Percentiles rank a stretch among this genome's conserved stretches.
These are phyloP conservation scores for Drosophila eugracilis DNA, from an alignment of 1,140 invertebrate species.

Conservation along the genomic window DNA sequence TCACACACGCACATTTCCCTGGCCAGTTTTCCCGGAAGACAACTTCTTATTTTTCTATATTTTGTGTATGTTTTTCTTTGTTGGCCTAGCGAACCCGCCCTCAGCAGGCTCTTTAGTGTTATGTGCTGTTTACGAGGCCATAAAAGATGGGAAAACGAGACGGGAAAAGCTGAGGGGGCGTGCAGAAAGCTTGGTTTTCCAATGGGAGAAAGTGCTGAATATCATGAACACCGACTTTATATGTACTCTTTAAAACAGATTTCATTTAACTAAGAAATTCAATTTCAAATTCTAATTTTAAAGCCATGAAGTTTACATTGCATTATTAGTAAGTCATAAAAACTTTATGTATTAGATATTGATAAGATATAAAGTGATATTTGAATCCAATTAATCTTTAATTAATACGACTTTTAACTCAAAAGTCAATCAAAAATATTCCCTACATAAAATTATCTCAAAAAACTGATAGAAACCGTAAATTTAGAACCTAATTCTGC, in stretches of 20 bases:
- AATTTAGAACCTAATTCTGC: neutral
- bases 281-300: no score
- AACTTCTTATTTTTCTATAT: constrained; percentile 36
- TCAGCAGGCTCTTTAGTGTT: constrained; percentile 52
- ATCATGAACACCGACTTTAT: neutral
- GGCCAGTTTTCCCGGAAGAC: constrained; percentile 19
- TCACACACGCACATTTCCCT: constrained; percentile 35
- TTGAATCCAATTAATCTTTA: no score
- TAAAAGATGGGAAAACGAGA: constrained; percentile 27
- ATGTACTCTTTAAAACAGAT: neutral
- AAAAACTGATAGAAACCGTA: neutral
- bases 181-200: no score
- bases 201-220: neutral
- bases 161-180: neutral
- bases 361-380: no score
- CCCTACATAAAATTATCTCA: no score
- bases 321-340: no score
- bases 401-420: no score
- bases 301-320: no score
- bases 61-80: constrained; percentile 1
- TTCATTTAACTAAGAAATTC: no score
- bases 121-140: constrained; percentile 58
- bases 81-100: constrained; percentile 22
- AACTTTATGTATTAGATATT: no score
- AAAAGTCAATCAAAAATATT: no score